Conservation (phyloP, 1,140 invertebrate species). For the Sminthurides bifidus region DNA sequence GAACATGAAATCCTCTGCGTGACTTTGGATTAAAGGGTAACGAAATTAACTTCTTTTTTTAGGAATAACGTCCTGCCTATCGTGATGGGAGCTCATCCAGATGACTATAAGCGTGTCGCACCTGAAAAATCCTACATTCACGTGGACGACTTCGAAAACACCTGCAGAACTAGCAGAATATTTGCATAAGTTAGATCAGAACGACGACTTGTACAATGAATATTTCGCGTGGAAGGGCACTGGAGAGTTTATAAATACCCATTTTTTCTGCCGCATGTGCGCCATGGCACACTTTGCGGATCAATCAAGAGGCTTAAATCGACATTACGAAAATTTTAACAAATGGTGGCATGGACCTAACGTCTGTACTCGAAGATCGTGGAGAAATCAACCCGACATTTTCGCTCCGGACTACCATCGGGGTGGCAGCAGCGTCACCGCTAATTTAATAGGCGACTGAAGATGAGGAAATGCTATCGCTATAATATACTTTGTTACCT, state of each 20-base stretch:
- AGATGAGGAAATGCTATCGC: no score
- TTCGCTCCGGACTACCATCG: conserved; percentile 5
- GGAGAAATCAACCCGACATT: conserved; percentile 13
- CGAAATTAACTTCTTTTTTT: neutral
- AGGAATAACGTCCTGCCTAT: conserved; percentile 48
- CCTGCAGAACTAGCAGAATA: conserved; percentile 42
- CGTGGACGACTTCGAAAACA: conserved; percentile 41
- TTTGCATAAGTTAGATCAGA: conserved; percentile 39
- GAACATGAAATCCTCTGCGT: neutral
- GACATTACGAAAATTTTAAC: conserved; percentile 60
- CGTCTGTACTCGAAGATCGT: conserved; percentile 15
- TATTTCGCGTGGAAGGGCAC: conserved; percentile 35
- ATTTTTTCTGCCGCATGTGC: conserved; percentile 33
- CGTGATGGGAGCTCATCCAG: conserved; percentile 47
- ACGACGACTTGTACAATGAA: conserved; percentile 32
- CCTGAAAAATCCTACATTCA: conserved; percentile 55
- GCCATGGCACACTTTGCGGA: conserved; percentile 25
- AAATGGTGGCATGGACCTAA: conserved; percentile 66
- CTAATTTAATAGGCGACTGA: no score
- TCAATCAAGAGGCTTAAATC: neutral
- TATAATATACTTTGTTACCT: no score
- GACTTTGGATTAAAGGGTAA: neutral
- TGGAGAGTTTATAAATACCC: conserved; percentile 24
- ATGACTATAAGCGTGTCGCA: conserved; percentile 43
- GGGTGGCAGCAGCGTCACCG: no score